A percentile compares a stretch with the other conserved stretches of the same genome.
phyloP scores from a whole-genome alignment of 2,797 vertebrate species.

The Adrianichthys oophorus region DNA sequence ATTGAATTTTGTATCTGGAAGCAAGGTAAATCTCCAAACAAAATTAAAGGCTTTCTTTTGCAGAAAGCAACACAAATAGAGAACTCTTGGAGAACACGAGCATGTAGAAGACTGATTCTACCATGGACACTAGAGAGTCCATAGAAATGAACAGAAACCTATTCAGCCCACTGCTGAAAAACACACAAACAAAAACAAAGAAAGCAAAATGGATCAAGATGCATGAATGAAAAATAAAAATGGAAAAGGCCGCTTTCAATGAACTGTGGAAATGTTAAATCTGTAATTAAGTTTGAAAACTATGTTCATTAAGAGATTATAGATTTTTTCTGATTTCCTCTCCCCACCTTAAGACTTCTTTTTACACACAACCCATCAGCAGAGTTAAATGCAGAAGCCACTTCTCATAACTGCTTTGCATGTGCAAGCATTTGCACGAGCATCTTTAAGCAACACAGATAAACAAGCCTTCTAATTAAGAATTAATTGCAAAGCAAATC shows the following conservation, averaged over 20 bases:
- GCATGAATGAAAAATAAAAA: neutral
- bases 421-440: conserved; percentile 7
- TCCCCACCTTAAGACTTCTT: conserved; percentile 41
- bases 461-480: conserved; percentile 77
- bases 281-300: conserved; percentile 41
- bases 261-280: conserved; percentile 38
- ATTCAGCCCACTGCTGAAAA: conserved; percentile 14
- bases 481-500: conserved; percentile 68
- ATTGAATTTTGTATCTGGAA: too few species aligned
- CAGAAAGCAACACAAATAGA: conserved; percentile 2
- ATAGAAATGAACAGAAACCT: conserved; percentile 15
- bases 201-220: conserved; percentile 11
- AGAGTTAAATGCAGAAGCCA: conserved; percentile 41
- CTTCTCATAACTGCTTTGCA: conserved; percentile 36
- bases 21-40: neutral
- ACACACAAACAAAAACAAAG: neutral
- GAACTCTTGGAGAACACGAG: neutral
- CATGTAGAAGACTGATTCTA: conserved; percentile 6
- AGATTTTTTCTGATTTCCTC: conserved; percentile 36
- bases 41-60: neutral
- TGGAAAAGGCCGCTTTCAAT: conserved; percentile 24
- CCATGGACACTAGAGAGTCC: conserved; percentile 18
- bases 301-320: conserved; percentile 41
- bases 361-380: conserved; percentile 43
- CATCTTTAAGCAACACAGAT: conserved; percentile 72